Evolutionary conservation across 2,797 vertebrate species (phyloP), one percentile per base, ranked within the genome.

Genomic region (Gymnopithys bicolor): DNA sequence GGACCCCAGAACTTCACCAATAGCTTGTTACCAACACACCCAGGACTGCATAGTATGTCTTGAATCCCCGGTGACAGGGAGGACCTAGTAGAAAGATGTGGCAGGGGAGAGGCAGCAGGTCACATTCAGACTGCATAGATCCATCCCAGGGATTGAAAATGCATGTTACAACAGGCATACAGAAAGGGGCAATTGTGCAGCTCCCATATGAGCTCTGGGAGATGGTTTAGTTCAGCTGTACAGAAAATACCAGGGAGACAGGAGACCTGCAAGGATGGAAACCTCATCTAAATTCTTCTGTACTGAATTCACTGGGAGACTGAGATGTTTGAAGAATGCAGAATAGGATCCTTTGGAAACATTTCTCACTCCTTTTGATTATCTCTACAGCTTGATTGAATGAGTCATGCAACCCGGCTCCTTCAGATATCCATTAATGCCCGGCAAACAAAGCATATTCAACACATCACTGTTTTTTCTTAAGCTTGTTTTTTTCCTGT

Each of bases 321-420:
- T 79, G 67, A 64, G 32, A 64, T 85, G 58, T 76, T 66, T 56
- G 56, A 93, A 89, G 85, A 93, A 84, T 67, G 45, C 58, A 60
- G 73, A 95, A 66, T 33, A n/a, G 58, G 58, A 88, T 68, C 37
- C 35, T 94, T 85, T 71, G 60, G 73, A 91, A 90, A 25, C n/a
- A 51, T 86, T 90, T 92, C 43, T 80, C 53, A 68, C 13, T 27
- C 28, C 10, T 68, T 92, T 95, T 89, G 66, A 71, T 87, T 87
- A 78, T 92, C 48, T 75, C 79, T 87, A n/a, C 84, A 81, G 39
- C 43, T 74, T 81, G 76, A 84, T n/a, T 75, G 79, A 88, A 93
- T 79, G 87, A 92, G 69, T 83, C 69, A 84, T 62, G 67, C 27
- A 78, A 33, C 48, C 23, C 35, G 78, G 58, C 51, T 92, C 55